phyloP scores from a whole-genome alignment of 2,888 invertebrate genomes.

The Onthophagus sagittarius region DNA sequence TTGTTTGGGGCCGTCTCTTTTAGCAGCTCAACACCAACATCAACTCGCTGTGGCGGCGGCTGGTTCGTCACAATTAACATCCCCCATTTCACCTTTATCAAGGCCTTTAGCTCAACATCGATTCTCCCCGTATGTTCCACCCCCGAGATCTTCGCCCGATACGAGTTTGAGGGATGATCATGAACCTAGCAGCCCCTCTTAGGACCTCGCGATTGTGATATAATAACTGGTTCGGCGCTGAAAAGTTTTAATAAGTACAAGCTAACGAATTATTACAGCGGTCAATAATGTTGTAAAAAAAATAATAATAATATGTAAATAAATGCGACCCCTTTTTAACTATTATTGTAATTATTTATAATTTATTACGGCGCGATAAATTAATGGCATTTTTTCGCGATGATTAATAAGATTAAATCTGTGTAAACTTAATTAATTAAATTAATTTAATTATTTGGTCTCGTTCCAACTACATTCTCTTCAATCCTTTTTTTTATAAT shows the following conservation, averaged over 20 bases:
- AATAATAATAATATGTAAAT: conserved; percentile 17
- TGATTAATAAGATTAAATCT: not conserved
- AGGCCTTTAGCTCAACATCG: conserved; percentile 55
- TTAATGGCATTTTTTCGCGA: not conserved
- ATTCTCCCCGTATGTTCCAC: conserved; percentile 58
- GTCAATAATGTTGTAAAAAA: conserved; percentile 19
- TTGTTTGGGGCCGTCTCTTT: conserved; percentile 60
- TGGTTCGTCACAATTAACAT: conserved; percentile 53
- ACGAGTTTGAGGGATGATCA: conserved; percentile 54
- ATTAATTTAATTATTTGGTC: not conserved
- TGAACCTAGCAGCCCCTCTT: conserved; percentile 46
- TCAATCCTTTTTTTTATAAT: not conserved
- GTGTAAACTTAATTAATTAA: not conserved
- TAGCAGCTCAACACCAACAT: conserved; percentile 62
- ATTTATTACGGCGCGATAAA: conserved; percentile 2
- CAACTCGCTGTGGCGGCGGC: conserved; percentile 50
- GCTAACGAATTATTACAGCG: not conserved
- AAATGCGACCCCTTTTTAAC: not conserved
- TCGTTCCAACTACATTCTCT: not conserved
- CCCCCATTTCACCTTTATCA: conserved; percentile 52
- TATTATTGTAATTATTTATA: conserved; percentile 14
- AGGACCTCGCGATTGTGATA: conserved; percentile 31
- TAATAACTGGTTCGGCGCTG: conserved; percentile 31
- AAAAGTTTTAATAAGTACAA: not conserved
- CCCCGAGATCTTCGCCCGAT: conserved; percentile 57